Evolutionary conservation across 1,140 invertebrate genomes (phyloP).

Genomic region (Calycopis cecrops): DNA sequence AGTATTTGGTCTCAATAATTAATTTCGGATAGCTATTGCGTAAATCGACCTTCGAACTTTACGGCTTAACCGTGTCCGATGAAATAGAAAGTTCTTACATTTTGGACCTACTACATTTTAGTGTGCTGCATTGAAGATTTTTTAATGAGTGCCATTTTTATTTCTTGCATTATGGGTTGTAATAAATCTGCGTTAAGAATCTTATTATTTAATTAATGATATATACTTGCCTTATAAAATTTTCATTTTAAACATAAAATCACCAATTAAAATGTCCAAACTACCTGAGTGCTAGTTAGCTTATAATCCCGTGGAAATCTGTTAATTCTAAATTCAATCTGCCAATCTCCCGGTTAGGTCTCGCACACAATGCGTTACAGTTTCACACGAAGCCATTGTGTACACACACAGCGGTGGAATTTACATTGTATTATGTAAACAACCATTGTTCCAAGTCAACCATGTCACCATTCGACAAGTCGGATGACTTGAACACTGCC

Average conservation of each 20-base stretch:
- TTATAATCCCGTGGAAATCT: no score
- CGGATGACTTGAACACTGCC: conserved; percentile 20
- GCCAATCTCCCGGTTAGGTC: conserved; percentile 21
- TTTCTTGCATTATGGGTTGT: no score
- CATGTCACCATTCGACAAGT: conserved; percentile 30
- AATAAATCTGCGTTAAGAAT: no score
- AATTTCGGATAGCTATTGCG: not conserved
- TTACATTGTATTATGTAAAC: conserved; percentile 45
- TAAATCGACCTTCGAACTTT: not conserved
- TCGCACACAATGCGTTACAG: conserved; percentile 46
- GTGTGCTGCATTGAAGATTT: no score
- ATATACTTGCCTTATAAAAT: no score
- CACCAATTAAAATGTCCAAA: no score
- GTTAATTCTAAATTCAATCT: conserved; percentile 3
- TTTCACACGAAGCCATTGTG: conserved; percentile 54
- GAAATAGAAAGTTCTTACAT: not conserved
- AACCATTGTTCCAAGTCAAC: conserved; percentile 42
- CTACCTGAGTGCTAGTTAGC: no score
- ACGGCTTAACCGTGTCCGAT: not conserved
- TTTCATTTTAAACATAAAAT: no score
- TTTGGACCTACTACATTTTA: no score
- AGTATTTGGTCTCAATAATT: conserved; percentile 2
- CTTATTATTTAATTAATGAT: no score
- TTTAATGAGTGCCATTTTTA: no score
- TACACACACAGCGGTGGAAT: conserved; percentile 32